Conservation (phyloP, 2,888 invertebrate species). For the Petrophora chlorosata region DNA sequence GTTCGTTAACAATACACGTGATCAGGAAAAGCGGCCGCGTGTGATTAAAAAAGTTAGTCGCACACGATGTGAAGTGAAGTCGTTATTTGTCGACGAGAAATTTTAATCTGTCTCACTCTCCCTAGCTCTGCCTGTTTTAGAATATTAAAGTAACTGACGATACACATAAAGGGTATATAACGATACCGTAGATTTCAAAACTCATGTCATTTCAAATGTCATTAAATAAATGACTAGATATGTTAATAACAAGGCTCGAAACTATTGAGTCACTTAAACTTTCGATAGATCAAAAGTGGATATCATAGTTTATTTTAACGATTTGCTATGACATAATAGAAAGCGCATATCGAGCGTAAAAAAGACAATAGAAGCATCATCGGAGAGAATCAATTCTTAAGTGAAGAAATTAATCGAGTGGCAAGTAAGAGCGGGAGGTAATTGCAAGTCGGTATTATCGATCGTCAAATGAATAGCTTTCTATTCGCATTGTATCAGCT, state of each 20-base stretch:
- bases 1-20: slow-evolving; percentile 36
- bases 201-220: not conserved
- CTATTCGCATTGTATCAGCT: slow-evolving; percentile 47
- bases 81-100: slow-evolving; percentile 10
- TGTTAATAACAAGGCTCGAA: not conserved
- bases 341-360: slow-evolving; percentile 49
- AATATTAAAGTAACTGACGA: not conserved
- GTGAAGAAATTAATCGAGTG: slow-evolving; percentile 55
- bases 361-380: slow-evolving; percentile 59
- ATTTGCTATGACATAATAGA: slow-evolving; percentile 44
- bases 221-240: too few species aligned
- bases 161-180: not conserved
- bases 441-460: slow-evolving; percentile 48
- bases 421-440: slow-evolving; percentile 54
- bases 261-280: slow-evolving; percentile 31
- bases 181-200: not conserved
- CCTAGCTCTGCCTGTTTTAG: not conserved
- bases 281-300: slow-evolving; percentile 33
- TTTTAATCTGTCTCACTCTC: slow-evolving; percentile 6
- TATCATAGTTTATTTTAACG: slow-evolving; percentile 31
- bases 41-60: slow-evolving; percentile 28
- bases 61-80: slow-evolving; percentile 6
- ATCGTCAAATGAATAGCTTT: slow-evolving; percentile 52
- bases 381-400: slow-evolving; percentile 48
- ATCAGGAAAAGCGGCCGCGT: slow-evolving; percentile 32